Percentiles rank a stretch among this genome's conserved stretches.
These are phyloP conservation scores for Lissocephala sabroskyi DNA, from an alignment of 2,888 invertebrate species.

Conservation along the genomic window DNA sequence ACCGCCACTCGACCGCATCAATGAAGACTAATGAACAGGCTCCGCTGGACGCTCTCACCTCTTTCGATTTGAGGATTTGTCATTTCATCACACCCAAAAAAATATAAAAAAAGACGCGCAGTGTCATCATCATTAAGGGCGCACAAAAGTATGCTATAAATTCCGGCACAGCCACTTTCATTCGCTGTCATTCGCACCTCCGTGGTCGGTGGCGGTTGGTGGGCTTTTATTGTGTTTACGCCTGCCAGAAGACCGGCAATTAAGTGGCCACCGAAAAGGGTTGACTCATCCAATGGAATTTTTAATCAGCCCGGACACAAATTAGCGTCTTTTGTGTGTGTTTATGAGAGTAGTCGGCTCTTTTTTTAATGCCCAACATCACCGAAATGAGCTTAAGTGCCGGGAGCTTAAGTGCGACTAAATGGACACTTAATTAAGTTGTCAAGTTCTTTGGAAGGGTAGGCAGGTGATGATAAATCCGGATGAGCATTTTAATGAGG, in stretches of 20 bases:
- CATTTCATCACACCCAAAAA: not conserved
- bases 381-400: slow-evolving; percentile 34
- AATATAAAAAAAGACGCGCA: not conserved
- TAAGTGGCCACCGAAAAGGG: slow-evolving; percentile 38
- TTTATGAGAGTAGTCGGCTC: slow-evolving; percentile 28
- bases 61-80: slow-evolving; percentile 3
- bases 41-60: too few species aligned
- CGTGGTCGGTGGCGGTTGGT: slow-evolving; percentile 22
- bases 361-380: slow-evolving; percentile 20
- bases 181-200: slow-evolving; percentile 2
- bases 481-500: too few species aligned
- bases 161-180: not conserved
- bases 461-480: too few species aligned
- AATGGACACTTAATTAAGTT: slow-evolving; percentile 59
- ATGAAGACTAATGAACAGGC: slow-evolving; percentile 47
- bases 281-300: slow-evolving; percentile 44
- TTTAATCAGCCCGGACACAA: slow-evolving; percentile 59
- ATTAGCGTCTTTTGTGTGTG: slow-evolving; percentile 41
- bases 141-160: not conserved
- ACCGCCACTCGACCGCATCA: slow-evolving; percentile 27
- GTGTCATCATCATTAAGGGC: slow-evolving; percentile 5
- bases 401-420: slow-evolving; percentile 49
- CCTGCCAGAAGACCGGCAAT: slow-evolving; percentile 43
- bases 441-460: slow-evolving; percentile 21
- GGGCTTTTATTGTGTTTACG: slow-evolving; percentile 53